Evolutionary conservation across 2,113 vertebrate genomes (phyloP), one percentile per base, ranked within the genome.

Genomic region (Rhea pennata): DNA sequence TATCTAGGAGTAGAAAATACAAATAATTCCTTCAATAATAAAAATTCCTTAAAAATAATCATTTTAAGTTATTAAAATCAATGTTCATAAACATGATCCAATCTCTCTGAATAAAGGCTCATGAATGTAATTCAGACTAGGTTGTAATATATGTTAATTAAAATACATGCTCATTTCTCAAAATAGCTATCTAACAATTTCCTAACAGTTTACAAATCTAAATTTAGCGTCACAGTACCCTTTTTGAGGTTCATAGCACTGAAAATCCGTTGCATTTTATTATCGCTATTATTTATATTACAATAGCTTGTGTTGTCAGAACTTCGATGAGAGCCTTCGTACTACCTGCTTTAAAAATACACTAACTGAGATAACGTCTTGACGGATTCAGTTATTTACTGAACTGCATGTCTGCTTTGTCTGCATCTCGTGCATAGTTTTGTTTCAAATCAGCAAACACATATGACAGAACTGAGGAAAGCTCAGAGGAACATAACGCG

Each of bases 271-370:
- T 76, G 26, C 3, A 44, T 62, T 44, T 73, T 62, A 40, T 84
- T 81, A 46, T 81, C 36, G 36, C 36, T 74, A 17, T 74, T 71
- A 39, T 15, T 72, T 62, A 4, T 53, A 75, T 58, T 54, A n/a
- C 1, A 5, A 8, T 24, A 58, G 1, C 0, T 0, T 7, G 10
- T 80, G 39, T 33, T 70, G 15, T 87, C 61, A 61, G 51, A 84
- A 61, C 48, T 11, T 62, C 87, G 58, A 89, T 84, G 40, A 54
- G 48, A 75, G 23, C 9, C 48, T 51, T 40, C 0, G 0, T 58
- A 48, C 54, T 9, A 9, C 17, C 5, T 19, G 10, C 11, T 77
- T 81, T 62, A 81, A 66, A 73, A 92, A 85, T 26, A 22, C 29
- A 73, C 9, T 69, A 84, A 72, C 31, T 10, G 40, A 76, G 26